Conservation (phyloP, 2,797 vertebrate genomes). For the Poliocrania exsul region DNA sequence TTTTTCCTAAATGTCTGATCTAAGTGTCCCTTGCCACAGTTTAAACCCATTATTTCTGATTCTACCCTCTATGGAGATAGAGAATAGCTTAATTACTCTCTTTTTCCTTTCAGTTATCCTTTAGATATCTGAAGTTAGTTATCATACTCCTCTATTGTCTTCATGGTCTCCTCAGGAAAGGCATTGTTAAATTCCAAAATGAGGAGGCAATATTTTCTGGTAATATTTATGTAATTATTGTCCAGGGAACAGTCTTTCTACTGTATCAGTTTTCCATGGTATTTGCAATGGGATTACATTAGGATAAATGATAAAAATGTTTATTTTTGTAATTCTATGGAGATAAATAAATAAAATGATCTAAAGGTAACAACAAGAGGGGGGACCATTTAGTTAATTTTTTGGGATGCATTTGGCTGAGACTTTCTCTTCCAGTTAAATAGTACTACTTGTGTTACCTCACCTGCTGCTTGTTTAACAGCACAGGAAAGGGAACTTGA, state of each 20-base stretch:
- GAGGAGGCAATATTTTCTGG: neutral
- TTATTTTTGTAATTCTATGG: neutral
- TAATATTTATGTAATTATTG: slow-evolving; percentile 3
- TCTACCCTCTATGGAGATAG: neutral
- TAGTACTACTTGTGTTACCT: neutral
- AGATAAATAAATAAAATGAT: neutral
- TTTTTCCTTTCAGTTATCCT: neutral
- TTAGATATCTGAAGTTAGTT: neutral
- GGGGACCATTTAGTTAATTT: neutral
- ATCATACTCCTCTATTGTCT: neutral
- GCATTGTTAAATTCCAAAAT: neutral
- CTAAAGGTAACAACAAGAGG: neutral
- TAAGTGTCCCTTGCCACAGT: neutral
- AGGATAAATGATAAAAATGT: neutral
- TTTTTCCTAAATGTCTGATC: slow-evolving; percentile 1
- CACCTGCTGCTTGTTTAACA: neutral
- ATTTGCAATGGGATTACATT: slow-evolving; percentile 11
- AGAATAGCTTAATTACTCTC: neutral
- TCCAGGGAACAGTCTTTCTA: neutral
- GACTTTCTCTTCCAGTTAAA: neutral
- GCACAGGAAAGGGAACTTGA: neutral
- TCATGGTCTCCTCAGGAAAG: neutral
- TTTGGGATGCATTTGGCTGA: neutral
- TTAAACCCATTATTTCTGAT: neutral
- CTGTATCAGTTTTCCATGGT: neutral